These are phyloP conservation scores for Mylabris phalerata DNA, from an alignment of 1,140 invertebrate genomes.

Conservation along the genomic window DNA sequence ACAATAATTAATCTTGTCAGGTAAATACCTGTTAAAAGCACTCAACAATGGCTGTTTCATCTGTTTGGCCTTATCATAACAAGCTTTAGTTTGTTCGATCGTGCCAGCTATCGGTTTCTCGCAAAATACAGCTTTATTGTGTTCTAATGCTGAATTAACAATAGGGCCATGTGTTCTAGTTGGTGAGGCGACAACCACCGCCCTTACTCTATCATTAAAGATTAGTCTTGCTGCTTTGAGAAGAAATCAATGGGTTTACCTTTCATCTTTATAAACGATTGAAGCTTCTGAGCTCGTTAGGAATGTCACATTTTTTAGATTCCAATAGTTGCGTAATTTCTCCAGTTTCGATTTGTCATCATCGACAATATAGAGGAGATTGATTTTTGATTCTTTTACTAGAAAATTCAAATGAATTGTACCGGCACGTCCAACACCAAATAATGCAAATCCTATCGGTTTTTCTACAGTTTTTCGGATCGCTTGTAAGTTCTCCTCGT, in stretches of 20 bases:
- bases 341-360: constrained; percentile 45
- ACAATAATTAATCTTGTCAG: not conserved
- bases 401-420: constrained; percentile 56
- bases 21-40: constrained; percentile 52
- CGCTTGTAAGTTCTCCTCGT: constrained; percentile 14
- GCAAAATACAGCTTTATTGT: constrained; percentile 60
- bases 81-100: constrained; percentile 47
- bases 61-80: constrained; percentile 53
- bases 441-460: constrained; percentile 44
- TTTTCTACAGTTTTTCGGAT: not conserved
- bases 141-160: constrained; percentile 50
- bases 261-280: constrained; percentile 49
- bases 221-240: too few species aligned
- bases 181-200: constrained; percentile 53
- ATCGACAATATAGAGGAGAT: constrained; percentile 56
- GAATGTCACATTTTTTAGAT: constrained; percentile 44
- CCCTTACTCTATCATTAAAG: constrained; percentile 46
- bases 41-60: constrained; percentile 52
- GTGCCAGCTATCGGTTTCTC: constrained; percentile 64
- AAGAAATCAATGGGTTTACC: constrained; percentile 33
- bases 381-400: constrained; percentile 46
- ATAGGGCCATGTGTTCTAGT: constrained; percentile 57
- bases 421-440: constrained; percentile 54
- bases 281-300: constrained; percentile 48
- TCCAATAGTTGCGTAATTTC: constrained; percentile 47